These are phyloP conservation scores for Synanthedon andrenaeformis DNA, from an alignment of 2,888 invertebrate genomes.

Conservation along the genomic window DNA sequence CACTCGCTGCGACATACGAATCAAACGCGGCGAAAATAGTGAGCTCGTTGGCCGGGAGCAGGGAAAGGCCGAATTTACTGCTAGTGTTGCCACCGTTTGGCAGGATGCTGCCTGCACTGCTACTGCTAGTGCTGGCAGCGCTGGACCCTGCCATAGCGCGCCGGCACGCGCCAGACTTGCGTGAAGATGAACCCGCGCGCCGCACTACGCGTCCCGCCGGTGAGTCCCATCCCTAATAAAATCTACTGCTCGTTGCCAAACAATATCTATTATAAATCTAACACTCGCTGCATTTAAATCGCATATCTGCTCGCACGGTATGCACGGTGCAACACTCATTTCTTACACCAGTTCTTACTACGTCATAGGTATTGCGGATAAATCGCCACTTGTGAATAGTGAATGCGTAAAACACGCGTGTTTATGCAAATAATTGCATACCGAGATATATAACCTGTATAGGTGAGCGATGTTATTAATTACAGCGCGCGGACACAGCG, in stretches of 20 bases:
- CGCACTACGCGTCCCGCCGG: constrained; percentile 76
- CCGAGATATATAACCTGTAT: constrained; percentile 24
- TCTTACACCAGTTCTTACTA: background rate
- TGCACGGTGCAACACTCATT: background rate
- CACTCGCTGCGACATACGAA: constrained; percentile 34
- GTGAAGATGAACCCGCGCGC: constrained; percentile 76
- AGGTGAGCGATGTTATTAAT: constrained; percentile 23
- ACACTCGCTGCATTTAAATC: constrained; percentile 26
- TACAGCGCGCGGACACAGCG: constrained; percentile 22
- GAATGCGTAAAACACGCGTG: constrained; percentile 24
- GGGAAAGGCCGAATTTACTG: constrained; percentile 30
- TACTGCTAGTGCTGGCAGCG: constrained; percentile 48
- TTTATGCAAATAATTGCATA: constrained; percentile 53
- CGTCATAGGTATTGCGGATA: background rate
- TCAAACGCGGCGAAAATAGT: constrained; percentile 54
- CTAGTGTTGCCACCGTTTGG: constrained; percentile 30
- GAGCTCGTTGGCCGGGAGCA: constrained; percentile 57
- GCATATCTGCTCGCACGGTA: constrained; percentile 8
- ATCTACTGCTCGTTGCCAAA: constrained; percentile 54
- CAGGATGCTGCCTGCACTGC: constrained; percentile 50
- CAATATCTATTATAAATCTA: constrained; percentile 16
- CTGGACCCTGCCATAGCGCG: constrained; percentile 50
- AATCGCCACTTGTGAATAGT: background rate
- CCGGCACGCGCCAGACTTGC: constrained; percentile 73
- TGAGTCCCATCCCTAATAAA: constrained; percentile 50